Percentiles rank a stretch among this genome's conserved stretches.
Conservation (phyloP, 2,113 vertebrate species). For the Tretioscincus oriximinensis region DNA sequence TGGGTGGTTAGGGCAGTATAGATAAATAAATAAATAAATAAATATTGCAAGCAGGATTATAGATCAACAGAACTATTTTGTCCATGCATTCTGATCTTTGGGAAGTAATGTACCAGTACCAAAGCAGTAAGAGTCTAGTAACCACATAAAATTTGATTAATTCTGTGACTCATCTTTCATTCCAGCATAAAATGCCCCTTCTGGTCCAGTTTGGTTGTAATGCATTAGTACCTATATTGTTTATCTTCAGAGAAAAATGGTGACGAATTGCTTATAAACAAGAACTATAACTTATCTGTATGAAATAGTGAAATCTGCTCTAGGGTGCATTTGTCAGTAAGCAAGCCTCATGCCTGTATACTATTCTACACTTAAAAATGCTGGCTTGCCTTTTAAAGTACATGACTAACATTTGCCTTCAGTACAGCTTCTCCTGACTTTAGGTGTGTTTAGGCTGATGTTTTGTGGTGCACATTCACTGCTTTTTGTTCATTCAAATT, state of each 20-base stretch:
- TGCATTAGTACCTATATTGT: not conserved
- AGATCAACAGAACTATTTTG: not conserved
- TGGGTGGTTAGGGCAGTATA: too few species aligned
- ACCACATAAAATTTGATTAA: not conserved
- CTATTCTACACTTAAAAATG: not conserved
- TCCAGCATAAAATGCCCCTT: not conserved
- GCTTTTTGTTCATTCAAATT: too few species aligned
- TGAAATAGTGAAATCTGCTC: not conserved
- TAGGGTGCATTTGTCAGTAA: not conserved
- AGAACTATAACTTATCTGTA: not conserved
- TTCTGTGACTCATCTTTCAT: not conserved
- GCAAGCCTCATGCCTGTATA: not conserved
- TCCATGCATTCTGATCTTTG: not conserved
- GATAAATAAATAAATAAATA: too few species aligned
- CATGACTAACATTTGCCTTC: not conserved
- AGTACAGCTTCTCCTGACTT: not conserved
- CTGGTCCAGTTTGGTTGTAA: not conserved
- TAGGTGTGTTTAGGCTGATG: too few species aligned
- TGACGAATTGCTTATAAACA: not conserved
- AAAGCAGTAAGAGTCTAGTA: not conserved
- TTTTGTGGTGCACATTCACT: too few species aligned
- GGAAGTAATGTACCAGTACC: not conserved
- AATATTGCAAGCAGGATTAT: too few species aligned
- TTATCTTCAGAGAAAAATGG: not conserved
- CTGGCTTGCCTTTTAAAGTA: not conserved